These are phyloP conservation scores for Hypanus sabinus DNA, from an alignment of 2,113 vertebrate species.

Conservation along the genomic window DNA sequence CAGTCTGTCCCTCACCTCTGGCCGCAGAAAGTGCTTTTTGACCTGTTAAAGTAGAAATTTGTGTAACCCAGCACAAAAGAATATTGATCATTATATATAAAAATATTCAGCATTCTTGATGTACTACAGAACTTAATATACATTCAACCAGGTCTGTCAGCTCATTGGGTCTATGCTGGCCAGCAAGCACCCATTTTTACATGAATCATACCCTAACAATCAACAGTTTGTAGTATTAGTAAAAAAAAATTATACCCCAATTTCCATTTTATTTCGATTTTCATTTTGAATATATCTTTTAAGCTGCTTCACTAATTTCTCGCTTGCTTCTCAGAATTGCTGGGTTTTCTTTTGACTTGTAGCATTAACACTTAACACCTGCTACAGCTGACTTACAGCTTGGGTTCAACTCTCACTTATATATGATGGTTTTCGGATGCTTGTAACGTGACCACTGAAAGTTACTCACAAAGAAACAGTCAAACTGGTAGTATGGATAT, in stretches of 20 bases:
- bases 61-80: not conserved
- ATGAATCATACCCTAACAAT: too few species aligned
- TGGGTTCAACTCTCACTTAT: not conserved
- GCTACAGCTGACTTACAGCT: not conserved
- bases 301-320: not conserved
- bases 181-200: too few species aligned
- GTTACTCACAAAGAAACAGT: not conserved
- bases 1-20: too few species aligned
- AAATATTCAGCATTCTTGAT: not conserved
- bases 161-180: too few species aligned
- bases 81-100: not conserved
- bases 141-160: too few species aligned
- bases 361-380: not conserved
- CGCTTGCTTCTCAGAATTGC: not conserved
- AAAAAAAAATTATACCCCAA: too few species aligned
- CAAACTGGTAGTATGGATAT: not conserved
- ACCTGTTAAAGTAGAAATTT: not conserved
- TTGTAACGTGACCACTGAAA: not conserved
- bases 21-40: not conserved
- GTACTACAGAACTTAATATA: not conserved
- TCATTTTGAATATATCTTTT: not conserved
- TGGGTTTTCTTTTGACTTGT: not conserved
- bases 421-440: not conserved
- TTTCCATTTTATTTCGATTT: not conserved
- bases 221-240: too few species aligned